Evolutionary conservation across 2,797 vertebrate species (phyloP).

Genomic region (Halcyon badia): DNA sequence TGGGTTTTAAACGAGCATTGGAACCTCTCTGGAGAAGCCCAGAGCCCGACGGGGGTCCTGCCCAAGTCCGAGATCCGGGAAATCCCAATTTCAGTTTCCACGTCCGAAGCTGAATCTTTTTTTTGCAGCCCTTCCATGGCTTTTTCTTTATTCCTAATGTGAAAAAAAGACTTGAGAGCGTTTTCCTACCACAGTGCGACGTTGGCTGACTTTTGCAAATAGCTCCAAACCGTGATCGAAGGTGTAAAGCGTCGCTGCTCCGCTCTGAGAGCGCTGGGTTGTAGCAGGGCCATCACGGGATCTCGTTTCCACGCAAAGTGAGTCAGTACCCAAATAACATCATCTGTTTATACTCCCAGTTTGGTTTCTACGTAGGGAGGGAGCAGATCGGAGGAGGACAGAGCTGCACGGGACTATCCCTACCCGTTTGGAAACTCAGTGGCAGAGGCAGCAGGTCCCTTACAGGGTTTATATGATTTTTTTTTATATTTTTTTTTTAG

Average conservation of each 20-base stretch:
- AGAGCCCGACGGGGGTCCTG: background rate
- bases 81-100: background rate
- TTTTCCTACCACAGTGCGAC: background rate
- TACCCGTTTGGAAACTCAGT: accelerated
- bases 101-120: accelerated
- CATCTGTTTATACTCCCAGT: background rate
- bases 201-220: background rate
- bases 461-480: background rate
- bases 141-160: background rate
- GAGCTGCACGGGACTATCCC: accelerated
- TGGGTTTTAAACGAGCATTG: background rate
- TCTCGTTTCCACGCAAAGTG: background rate
- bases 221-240: accelerated
- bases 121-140: background rate
- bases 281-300: accelerated
- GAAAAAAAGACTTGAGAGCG: too few relatives aligned
- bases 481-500: background rate
- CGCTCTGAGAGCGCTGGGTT: background rate
- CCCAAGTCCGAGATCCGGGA: background rate
- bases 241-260: background rate
- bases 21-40: background rate
- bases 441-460: background rate
- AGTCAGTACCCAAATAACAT: background rate
- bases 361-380: background rate
- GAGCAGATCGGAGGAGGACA: background rate